These are phyloP conservation scores for Sanderia malayensis DNA, from an alignment of 30 jellyfish, hydroid and myxozoan species.

Conservation along the genomic window DNA sequence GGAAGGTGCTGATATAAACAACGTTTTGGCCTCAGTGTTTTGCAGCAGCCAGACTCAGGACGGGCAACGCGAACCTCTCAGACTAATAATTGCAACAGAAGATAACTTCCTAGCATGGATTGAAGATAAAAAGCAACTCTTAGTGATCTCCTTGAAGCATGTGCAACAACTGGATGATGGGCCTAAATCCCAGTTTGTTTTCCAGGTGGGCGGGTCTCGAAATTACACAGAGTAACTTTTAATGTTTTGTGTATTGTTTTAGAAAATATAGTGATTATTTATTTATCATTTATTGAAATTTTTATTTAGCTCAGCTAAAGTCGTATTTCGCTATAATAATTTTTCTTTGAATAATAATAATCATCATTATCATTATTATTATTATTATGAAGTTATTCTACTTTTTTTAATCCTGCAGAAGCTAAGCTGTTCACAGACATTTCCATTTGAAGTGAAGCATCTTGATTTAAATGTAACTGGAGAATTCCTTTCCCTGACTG, in stretches of 20 bases:
- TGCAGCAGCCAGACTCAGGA: background rate
- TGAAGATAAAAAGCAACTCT: constrained; percentile 31
- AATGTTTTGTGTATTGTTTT: too few relatives aligned
- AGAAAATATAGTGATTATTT: too few relatives aligned
- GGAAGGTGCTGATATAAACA: background rate
- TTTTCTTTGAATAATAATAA: too few relatives aligned
- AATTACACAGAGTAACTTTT: too few relatives aligned
- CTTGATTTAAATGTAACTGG: constrained; percentile 55
- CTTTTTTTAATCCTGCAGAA: constrained; percentile 33
- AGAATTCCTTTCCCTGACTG: constrained; percentile 55
- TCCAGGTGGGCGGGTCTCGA: too few relatives aligned
- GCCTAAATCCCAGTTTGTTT: background rate
- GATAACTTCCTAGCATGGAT: constrained; percentile 25
- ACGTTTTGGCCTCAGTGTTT: constrained; percentile 21
- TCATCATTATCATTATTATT: too few relatives aligned
- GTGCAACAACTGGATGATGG: background rate
- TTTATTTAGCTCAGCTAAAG: too few relatives aligned
- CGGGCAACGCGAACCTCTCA: background rate
- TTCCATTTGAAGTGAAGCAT: constrained; percentile 59
- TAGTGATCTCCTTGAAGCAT: constrained; percentile 21
- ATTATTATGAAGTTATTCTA: background rate
- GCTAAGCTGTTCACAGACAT: constrained; percentile 54
- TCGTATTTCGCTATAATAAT: too few relatives aligned
- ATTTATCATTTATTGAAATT: too few relatives aligned
- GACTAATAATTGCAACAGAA: constrained; percentile 11